Base-by-base conservation (phyloP, 2,113 vertebrate species). In the Siniperca chuatsi region DNA sequence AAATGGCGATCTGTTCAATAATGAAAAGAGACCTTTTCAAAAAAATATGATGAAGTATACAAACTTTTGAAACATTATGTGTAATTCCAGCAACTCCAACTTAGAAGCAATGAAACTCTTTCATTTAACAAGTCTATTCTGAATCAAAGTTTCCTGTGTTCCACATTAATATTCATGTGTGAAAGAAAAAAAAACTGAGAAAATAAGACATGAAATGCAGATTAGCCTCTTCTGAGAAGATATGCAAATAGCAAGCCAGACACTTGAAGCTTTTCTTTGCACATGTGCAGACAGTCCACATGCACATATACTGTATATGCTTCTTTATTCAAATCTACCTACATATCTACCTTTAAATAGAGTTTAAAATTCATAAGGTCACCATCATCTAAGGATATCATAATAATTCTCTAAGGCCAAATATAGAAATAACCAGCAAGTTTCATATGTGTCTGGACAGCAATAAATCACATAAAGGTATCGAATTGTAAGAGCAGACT, bases 151-250 rank as follows among this genome's bases (percentile, higher is more conserved):
- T 83, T 86, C 54, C 67, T 66, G 76, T 85, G 70, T 90, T 89
- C 55, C 75, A 75, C 83, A 94, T 93, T 90, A 94, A 93, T 93
- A 95, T 90, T 93, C 71, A 85, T 93, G 78, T 87, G 75, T 71
- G 85, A 92, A 76, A 90, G 54, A 48, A 83, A 69, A 86, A 86
- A 84, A 82, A 61, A 16, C 2, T 1, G 54, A 67, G 65, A 89
- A 90, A 93, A 92, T 81, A 76, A 87, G 81, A 91, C 71, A 89
- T 75, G 78, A 93, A 89, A 92, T 93, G 89, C 88, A 93, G 84
- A 94, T 89, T 86, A 90, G 86, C 79, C 70, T 90, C 86, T 86
- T 90, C 71, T 90, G 83, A 83, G 77, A 85, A 87, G 82, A 92
- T 85, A 91, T 93, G 81, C 88, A 92, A 94, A 94, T 89, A 83